These are phyloP conservation scores for Saturnia pavonia DNA, from an alignment of 2,888 invertebrate species.

Conservation along the genomic window DNA sequence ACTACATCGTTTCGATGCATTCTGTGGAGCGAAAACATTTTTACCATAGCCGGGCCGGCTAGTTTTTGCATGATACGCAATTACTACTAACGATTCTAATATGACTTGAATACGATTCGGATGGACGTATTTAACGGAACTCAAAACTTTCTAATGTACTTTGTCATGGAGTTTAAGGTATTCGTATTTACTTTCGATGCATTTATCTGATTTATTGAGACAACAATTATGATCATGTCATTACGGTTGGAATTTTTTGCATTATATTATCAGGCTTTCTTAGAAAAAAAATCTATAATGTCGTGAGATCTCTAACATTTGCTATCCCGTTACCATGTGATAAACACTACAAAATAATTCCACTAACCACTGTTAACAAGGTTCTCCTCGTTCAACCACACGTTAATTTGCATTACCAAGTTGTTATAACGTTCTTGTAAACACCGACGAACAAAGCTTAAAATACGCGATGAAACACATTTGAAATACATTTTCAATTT, in stretches of 20 bases:
- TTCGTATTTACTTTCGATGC: conserved; percentile 43
- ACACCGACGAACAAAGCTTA: conserved; percentile 32
- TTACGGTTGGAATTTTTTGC: conserved; percentile 43
- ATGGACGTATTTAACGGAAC: conserved; percentile 53
- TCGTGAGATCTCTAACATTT: conserved; percentile 26
- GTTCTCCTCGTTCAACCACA: conserved; percentile 35
- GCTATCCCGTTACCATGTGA: conserved; percentile 46
- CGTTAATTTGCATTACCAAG: conserved; percentile 38
- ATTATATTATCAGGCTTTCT: conserved; percentile 35
- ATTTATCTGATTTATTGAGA: conserved; percentile 62
- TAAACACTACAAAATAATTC: conserved; percentile 43
- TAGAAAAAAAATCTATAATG: conserved; percentile 50
- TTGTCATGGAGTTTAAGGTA: conserved; percentile 56
- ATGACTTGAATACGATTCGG: conserved; percentile 57
- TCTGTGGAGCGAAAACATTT: conserved; percentile 54
- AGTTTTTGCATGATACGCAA: conserved; percentile 71
- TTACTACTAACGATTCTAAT: conserved; percentile 66
- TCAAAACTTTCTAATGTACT: conserved; percentile 71
- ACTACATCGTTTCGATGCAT: conserved; percentile 50
- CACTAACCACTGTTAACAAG: conserved; percentile 59
- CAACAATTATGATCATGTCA: conserved; percentile 62
- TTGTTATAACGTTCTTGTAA: conserved; percentile 40
- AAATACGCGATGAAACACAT: conserved; percentile 30
- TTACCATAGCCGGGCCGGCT: conserved; percentile 31
- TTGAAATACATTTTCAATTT: conserved; percentile 33